Percentiles rank a stretch among this genome's conserved stretches.
Evolutionary conservation across 2,113 vertebrate species (phyloP).

Genomic region (Electrona antarctica): DNA sequence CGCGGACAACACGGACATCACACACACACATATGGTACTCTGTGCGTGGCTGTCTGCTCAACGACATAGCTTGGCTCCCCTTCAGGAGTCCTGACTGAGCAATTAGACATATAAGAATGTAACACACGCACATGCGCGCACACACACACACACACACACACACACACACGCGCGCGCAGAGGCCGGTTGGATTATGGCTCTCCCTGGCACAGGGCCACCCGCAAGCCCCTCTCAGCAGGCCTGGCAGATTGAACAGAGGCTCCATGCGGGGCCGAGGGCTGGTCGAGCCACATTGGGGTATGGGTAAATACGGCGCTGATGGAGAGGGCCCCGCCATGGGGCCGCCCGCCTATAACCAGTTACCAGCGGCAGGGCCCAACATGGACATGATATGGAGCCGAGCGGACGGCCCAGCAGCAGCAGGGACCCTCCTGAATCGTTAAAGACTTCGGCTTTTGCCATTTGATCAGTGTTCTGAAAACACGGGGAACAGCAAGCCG

Average conservation of each 20-base stretch:
- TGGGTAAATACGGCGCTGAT: conserved; percentile 70
- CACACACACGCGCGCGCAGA: background rate
- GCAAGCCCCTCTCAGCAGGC: conserved; percentile 67
- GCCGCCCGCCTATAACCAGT: conserved; percentile 7
- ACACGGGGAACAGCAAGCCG: conserved; percentile 64
- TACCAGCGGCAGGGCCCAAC: conserved; percentile 37
- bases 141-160: no score
- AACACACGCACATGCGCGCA: background rate
- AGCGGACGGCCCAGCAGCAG: conserved; percentile 66
- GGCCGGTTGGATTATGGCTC: conserved; percentile 65
- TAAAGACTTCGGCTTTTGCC: conserved; percentile 60
- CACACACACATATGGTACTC: conserved; percentile 9
- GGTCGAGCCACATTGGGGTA: conserved; percentile 67
- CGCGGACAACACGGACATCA: conserved; percentile 25
- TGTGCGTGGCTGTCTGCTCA: no score
- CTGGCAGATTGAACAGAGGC: conserved; percentile 76
- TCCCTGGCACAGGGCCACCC: conserved; percentile 34
- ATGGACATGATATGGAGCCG: conserved; percentile 64
- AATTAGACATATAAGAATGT: background rate
- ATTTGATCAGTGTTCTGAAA: conserved; percentile 73
- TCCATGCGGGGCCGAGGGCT: conserved; percentile 63
- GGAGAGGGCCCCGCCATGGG: conserved; percentile 62
- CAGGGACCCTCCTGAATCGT: conserved; percentile 64
- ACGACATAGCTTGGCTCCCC: no score
- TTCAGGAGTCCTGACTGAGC: conserved; percentile 30